phyloP scores from a whole-genome alignment of 1,140 invertebrate species.

The Eumeta japonica region DNA sequence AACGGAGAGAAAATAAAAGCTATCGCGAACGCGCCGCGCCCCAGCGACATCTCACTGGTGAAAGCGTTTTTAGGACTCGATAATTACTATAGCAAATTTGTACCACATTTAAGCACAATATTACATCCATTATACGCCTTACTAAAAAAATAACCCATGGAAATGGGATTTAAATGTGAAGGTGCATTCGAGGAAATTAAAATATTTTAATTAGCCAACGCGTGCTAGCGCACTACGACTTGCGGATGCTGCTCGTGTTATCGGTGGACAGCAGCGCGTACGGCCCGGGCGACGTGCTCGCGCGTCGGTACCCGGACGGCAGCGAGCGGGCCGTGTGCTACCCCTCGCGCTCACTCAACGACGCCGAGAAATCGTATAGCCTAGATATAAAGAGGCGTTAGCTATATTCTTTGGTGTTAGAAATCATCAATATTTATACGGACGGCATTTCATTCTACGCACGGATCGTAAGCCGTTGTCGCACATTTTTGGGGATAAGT shows the following conservation, averaged over 20 bases:
- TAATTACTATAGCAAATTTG: too few relatives aligned
- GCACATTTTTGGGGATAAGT: conserved; percentile 16
- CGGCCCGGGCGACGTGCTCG: conserved; percentile 51
- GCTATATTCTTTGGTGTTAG: conserved; percentile 49
- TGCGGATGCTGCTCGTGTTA: conserved; percentile 31
- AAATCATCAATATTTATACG: conserved; percentile 55
- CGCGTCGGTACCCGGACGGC: conserved; percentile 34
- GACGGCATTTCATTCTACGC: too few relatives aligned
- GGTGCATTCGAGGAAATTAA: conserved; percentile 14
- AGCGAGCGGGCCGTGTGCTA: conserved; percentile 46
- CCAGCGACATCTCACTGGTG: conserved; percentile 14
- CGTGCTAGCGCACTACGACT: conserved; percentile 36
- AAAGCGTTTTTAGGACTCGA: conserved; percentile 21
- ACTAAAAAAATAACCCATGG: conserved; percentile 16
- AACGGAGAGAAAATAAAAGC: conserved; percentile 11
- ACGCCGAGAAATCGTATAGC: conserved; percentile 51
- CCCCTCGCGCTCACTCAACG: conserved; percentile 47
- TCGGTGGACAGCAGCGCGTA: too few relatives aligned
- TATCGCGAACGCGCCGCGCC: conserved; percentile 11
- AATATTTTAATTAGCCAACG: conserved; percentile 3
- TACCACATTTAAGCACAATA: too few relatives aligned
- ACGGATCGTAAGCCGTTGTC: conserved; percentile 21
- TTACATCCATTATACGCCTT: too few relatives aligned
- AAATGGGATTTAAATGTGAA: conserved; percentile 13
- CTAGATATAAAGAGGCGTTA: conserved; percentile 59